Evolutionary conservation across 1,140 invertebrate genomes (phyloP), one percentile per base, ranked within the genome.

Genomic region (Colletes latitarsis): DNA sequence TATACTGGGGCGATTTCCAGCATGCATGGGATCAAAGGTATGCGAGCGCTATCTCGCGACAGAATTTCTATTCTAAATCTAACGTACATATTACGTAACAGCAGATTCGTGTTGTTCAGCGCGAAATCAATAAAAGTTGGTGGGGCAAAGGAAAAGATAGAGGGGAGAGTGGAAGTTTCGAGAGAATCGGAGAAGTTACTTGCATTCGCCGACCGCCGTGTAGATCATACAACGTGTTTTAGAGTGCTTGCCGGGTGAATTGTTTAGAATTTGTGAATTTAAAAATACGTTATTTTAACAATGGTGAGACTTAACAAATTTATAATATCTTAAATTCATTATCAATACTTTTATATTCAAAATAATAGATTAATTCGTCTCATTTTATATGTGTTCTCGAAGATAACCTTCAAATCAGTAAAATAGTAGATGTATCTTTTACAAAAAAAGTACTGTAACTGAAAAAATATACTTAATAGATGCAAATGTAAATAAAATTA

Each of bases 221-320:
- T 53, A 88, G 82, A 73, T 90, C 88, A 89, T 80, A 89, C 89
- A 90, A 90, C 90, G 90, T 89, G 89, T 46, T 69, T 81, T 73
- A 79, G 72, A 6, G 39, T n/a, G 53, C 66, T 83, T 63, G 81
- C 83, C 85, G 86, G 84, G 72, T 77, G 2, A 6, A 41, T 52
- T 21, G n/a, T 58, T 39, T 2, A 30, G 12, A 60, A 57, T 6
- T 69, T 62, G 0, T 60, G 30, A 69, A 3, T 64, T 58, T 52
- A 17, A 69, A 58, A 30, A 43, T 3, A 70, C 21, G 12, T 63
- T 17, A 49, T n/a, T 9, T 9, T 30, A 49, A 82, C 12, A 52
- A 89, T 88, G 85, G 87, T 88, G 71, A 88, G 83, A 55, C 8
- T 12, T 39, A 46, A 49, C 0, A 58, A 52, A 39, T 21, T 14